Evolutionary conservation across 2,797 vertebrate genomes (phyloP), one percentile per base, ranked within the genome.

Genomic region (Chloroceryle inda): DNA sequence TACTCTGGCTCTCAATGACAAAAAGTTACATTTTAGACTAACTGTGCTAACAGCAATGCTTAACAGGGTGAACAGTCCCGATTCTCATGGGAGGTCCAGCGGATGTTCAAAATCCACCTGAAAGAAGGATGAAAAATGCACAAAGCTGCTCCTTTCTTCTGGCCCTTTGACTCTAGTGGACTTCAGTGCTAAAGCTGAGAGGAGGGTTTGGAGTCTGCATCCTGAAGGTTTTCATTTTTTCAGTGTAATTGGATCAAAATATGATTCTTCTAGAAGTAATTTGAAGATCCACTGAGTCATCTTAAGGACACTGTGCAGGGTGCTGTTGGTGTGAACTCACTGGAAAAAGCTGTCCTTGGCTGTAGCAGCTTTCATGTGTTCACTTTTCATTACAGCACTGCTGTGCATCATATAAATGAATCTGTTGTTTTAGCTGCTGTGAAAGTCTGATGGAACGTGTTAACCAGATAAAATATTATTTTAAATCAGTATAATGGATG

Each of bases 381-480:
- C 37, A 13, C 9, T 77, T 80, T 87, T 80, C 88, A 75, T 45
- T 2, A 4, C 40, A 88, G 45, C 38, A 42, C 33, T 47, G 66
- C 58, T 35, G 24, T 40, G 13, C 58, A 19, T 58, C 50, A 33
- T 91, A 12, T 94, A 94, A 92, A 81, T 80, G 71, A 88, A 38
- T 90, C 62, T 92, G 47, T 63, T 37, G 76, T 91, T 83, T 90
- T 89, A 92, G 49, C 26, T 78, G 56, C 66, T 90, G 68, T 74
- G 79, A 82, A 95, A 88, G 38, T 79, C 56, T 89, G 77, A 91
- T 96, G 92, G 93, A 93, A 94, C 67, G 81, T 71, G 22, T 59
- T 88, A 37, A 87, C 95, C 88, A 59, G 76, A 95, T 11, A 66
- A 79, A 82, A 11, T 49, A 35, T 49, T 91, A 61, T 75, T 85